Evolutionary conservation across 2,888 invertebrate genomes (phyloP).

Genomic region (Torymus texanus): DNA sequence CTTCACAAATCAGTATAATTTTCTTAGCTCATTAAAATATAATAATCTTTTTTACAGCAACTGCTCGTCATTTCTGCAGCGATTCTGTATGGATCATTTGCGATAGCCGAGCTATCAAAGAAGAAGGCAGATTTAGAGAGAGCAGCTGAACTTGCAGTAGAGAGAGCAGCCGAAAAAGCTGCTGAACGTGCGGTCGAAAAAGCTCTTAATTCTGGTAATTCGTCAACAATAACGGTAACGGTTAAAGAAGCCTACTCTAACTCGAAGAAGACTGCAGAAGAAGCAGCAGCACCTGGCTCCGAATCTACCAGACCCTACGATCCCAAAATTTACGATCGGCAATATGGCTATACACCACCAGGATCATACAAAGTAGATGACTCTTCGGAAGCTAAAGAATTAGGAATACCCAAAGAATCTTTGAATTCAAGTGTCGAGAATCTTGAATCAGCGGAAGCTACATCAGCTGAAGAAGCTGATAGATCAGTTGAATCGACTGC

Average conservation of each 20-base stretch:
- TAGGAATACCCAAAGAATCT: conserved; percentile 44
- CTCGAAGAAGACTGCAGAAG: conserved; percentile 63
- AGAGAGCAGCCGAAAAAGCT: conserved; percentile 70
- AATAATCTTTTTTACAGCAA: conserved; percentile 28
- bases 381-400: conserved; percentile 46
- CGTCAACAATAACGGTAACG: conserved; percentile 66
- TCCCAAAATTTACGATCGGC: conserved; percentile 35
- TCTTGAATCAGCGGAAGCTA: neutral
- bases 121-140: conserved; percentile 65
- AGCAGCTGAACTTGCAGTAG: conserved; percentile 71
- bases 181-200: conserved; percentile 72
- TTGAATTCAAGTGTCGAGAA: conserved; percentile 50
- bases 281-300: conserved; percentile 61
- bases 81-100: conserved; percentile 22
- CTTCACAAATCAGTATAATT: neutral
- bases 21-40: neutral
- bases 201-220: conserved; percentile 68
- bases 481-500: neutral
- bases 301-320: conserved; percentile 58
- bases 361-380: conserved; percentile 11
- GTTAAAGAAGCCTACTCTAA: conserved; percentile 68
- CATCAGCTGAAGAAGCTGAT: neutral
- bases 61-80: conserved; percentile 14
- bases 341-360: conserved; percentile 17
- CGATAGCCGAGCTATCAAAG: conserved; percentile 12